phyloP scores from a whole-genome alignment of 2,888 invertebrate genomes.

The Selenia dentaria region DNA sequence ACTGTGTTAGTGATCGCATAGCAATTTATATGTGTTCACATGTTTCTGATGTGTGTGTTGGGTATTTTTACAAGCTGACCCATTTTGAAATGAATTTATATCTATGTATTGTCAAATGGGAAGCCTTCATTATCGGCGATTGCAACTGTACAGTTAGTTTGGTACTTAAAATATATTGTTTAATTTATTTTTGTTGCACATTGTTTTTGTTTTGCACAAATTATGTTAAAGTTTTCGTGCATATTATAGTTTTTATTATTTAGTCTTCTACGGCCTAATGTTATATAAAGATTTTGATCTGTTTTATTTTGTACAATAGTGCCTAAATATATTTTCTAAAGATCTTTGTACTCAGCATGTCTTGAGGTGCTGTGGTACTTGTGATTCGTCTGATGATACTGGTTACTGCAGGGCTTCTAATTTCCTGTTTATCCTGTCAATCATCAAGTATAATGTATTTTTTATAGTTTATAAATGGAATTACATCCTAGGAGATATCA shows the following conservation, averaged over 20 bases:
- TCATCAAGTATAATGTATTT: too few species aligned
- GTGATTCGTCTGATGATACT: too few species aligned
- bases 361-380: constrained; percentile 33
- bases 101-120: constrained; percentile 22
- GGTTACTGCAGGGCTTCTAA: too few species aligned
- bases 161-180: constrained; percentile 51
- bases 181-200: constrained; percentile 45
- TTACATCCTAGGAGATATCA: too few species aligned
- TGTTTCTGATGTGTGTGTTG: constrained; percentile 44
- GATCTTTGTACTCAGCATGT: constrained; percentile 36
- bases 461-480: too few species aligned
- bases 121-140: too few species aligned
- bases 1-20: constrained; percentile 45
- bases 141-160: constrained; percentile 28
- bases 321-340: constrained; percentile 19
- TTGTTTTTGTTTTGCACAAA: constrained; percentile 53
- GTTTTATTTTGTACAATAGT: constrained; percentile 27
- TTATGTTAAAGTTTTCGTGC: constrained; percentile 40
- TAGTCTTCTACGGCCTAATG: constrained; percentile 44
- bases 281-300: constrained; percentile 35
- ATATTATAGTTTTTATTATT: constrained; percentile 35
- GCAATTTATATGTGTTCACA: constrained; percentile 56
- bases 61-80: constrained; percentile 36
- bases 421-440: too few species aligned
- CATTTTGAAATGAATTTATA: constrained; percentile 23